phyloP scores from a whole-genome alignment of 2,113 vertebrate genomes.

The Taurulus bubalis region DNA sequence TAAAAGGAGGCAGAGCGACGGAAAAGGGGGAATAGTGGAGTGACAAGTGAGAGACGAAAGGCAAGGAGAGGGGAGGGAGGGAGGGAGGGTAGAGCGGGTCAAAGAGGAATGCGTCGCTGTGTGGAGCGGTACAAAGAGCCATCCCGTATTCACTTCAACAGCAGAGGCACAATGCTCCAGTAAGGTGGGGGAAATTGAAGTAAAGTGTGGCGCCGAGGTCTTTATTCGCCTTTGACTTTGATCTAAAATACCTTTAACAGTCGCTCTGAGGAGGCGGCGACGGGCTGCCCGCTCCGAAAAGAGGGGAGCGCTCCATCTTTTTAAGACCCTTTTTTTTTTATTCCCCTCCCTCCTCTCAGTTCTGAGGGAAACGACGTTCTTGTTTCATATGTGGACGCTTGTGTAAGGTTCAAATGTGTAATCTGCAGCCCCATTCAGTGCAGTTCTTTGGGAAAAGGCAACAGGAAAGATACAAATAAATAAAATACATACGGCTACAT shows the following conservation, averaged over 20 bases:
- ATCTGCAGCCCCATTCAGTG: not conserved
- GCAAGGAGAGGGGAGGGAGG: conserved; percentile 19
- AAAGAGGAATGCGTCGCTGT: conserved; percentile 54
- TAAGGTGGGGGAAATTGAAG: conserved; percentile 64
- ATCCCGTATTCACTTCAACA: conserved; percentile 64
- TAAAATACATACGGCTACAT: not conserved
- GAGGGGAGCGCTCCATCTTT: conserved; percentile 34
- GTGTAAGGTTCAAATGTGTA: conserved; percentile 19
- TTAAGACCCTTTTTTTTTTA: conserved; percentile 18
- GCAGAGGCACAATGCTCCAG: conserved; percentile 59
- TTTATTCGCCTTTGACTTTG: conserved; percentile 74
- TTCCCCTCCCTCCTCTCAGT: not conserved
- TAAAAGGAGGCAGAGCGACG: conserved; percentile 18
- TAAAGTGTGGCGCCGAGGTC: conserved; percentile 67
- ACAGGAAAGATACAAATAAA: not conserved
- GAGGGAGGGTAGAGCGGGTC: conserved; percentile 42
- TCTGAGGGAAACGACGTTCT: conserved; percentile 43
- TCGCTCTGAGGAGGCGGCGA: conserved; percentile 50
- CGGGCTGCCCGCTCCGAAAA: conserved; percentile 28
- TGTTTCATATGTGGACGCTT: conserved; percentile 36
- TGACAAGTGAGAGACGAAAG: conserved; percentile 7
- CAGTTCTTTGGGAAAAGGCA: not conserved
- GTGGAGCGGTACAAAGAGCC: conserved; percentile 63
- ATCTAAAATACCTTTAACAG: conserved; percentile 76
- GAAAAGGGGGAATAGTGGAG: conserved; percentile 24